These are phyloP conservation scores for Diogma glabrata DNA, from an alignment of 2,888 invertebrate species.

Conservation along the genomic window DNA sequence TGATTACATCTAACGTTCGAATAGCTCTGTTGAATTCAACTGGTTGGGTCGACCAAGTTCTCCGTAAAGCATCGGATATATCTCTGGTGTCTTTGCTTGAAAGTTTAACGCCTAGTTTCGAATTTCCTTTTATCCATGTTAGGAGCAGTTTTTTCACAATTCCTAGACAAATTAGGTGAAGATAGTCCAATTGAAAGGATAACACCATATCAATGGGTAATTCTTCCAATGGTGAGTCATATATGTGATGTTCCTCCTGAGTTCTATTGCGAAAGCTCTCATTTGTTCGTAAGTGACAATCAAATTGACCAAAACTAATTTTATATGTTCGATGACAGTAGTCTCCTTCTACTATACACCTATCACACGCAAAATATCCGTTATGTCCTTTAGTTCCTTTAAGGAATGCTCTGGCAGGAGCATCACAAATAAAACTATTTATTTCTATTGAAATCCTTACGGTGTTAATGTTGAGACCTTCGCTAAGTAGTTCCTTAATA, in stretches of 20 bases:
- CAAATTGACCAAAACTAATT: neutral
- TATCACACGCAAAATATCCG: too few relatives aligned
- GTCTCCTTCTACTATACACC: neutral
- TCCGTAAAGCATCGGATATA: neutral
- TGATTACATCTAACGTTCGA: neutral
- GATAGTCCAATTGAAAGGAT: neutral
- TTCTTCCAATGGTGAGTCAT: neutral
- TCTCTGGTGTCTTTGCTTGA: neutral
- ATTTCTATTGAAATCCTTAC: neutral
- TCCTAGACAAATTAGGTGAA: neutral
- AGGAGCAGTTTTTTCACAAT: neutral
- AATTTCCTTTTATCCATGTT: neutral
- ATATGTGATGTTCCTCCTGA: neutral
- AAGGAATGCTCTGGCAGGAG: too few relatives aligned
- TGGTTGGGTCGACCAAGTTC: neutral
- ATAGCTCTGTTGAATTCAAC: neutral
- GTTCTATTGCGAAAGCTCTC: neutral
- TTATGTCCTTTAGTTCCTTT: too few relatives aligned
- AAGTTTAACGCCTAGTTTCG: neutral
- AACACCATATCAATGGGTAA: neutral
- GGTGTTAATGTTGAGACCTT: neutral
- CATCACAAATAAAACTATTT: conserved; percentile 1
- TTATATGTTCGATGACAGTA: neutral
- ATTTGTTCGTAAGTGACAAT: neutral
- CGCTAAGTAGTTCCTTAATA: neutral